Percentiles rank a stretch among this genome's conserved stretches.
Evolutionary conservation across 1,140 invertebrate genomes (phyloP).

Genomic region (Drosophila sturtevanti): DNA sequence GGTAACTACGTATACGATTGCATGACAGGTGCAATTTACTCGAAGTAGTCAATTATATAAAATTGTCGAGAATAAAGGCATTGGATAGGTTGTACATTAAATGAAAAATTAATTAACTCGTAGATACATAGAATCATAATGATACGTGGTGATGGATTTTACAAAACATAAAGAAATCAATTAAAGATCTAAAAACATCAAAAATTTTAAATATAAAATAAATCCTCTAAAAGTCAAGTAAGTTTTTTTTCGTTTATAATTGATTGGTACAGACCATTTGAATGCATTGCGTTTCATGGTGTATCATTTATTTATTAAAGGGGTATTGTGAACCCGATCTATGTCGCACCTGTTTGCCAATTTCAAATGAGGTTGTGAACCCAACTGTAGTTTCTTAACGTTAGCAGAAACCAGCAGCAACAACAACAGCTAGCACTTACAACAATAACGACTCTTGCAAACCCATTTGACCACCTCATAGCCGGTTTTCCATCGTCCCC

Average conservation of each 20-base stretch:
- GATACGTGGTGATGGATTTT: too few species aligned
- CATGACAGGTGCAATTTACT: slow-evolving; percentile 60
- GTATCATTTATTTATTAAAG: slow-evolving; percentile 6
- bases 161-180: too few species aligned
- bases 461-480: slow-evolving; percentile 68
- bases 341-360: slow-evolving; percentile 77
- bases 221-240: too few species aligned
- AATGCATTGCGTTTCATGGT: slow-evolving; percentile 34
- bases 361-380: slow-evolving; percentile 78
- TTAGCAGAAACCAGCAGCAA: slow-evolving; percentile 27
- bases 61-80: slow-evolving; percentile 9
- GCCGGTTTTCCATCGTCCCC: slow-evolving; percentile 56
- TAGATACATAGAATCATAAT: too few species aligned
- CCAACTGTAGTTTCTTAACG: slow-evolving; percentile 71
- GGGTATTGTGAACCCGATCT: slow-evolving; percentile 43
- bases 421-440: slow-evolving; percentile 24
- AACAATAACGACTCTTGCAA: slow-evolving; percentile 39
- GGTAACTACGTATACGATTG: slow-evolving; percentile 53
- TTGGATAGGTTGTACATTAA: slow-evolving; percentile 37
- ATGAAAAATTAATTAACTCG: too few species aligned
- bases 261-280: too few species aligned
- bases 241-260: too few species aligned
- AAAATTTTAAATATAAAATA: too few species aligned
- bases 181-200: too few species aligned
- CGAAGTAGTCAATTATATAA: slow-evolving; percentile 32